A percentile compares a stretch with the other conserved stretches of the same genome.
These are phyloP conservation scores for Caenorhabditis imperialis DNA, from an alignment of 2,888 invertebrate genomes.

Conservation along the genomic window DNA sequence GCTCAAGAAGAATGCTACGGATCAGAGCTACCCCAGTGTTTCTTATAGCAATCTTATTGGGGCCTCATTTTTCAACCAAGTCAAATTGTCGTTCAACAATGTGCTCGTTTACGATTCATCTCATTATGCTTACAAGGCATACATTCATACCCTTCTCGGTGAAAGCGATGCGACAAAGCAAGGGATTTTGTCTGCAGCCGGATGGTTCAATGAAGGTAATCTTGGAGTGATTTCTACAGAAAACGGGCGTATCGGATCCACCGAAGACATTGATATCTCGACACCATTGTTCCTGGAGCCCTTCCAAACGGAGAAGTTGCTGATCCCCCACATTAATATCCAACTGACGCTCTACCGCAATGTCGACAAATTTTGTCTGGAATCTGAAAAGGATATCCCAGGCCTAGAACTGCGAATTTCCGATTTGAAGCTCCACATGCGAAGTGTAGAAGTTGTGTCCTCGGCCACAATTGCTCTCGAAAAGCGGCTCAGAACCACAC, in stretches of 20 bases:
- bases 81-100: conserved; percentile 11
- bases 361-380: conserved; percentile 2
- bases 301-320: conserved; percentile 8
- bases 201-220: not conserved
- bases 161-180: conserved; percentile 5
- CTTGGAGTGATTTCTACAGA: no score
- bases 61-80: conserved; percentile 14
- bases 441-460: conserved; percentile 11
- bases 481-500: not conserved
- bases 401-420: conserved; percentile 5
- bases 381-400: not conserved
- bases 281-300: conserved; percentile 10
- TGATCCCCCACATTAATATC: conserved; percentile 27
- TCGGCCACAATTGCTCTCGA: conserved; percentile 25
- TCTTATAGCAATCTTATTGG: conserved; percentile 1
- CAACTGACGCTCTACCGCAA: conserved; percentile 16
- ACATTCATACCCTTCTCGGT: conserved; percentile 13
- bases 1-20: no score
- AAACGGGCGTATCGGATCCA: not conserved
- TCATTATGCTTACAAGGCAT: conserved; percentile 15
- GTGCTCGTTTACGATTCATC: conserved; percentile 13
- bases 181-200: conserved; percentile 6
- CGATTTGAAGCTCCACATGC: conserved; percentile 21
- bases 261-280: conserved; percentile 3
- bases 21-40: no score